Evolutionary conservation across 2,797 vertebrate genomes (phyloP).

Genomic region (Intellagama lesueurii): DNA sequence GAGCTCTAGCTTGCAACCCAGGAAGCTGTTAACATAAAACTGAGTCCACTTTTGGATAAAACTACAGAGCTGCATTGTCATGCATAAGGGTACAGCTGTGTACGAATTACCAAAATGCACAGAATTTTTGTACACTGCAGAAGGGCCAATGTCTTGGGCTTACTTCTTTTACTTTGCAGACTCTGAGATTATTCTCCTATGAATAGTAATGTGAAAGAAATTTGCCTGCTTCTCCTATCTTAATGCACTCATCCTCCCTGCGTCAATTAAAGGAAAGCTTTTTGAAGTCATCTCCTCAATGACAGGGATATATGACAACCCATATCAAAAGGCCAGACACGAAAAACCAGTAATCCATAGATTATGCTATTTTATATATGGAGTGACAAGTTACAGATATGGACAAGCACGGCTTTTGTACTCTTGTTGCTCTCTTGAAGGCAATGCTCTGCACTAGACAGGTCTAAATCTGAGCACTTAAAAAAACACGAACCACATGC

Average conservation of each 20-base stretch:
- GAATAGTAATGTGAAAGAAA: neutral
- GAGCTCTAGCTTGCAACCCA: neutral
- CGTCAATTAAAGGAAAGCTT: constrained; percentile 1
- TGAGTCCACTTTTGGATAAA: neutral
- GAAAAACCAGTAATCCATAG: constrained; percentile 5
- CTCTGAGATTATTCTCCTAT: constrained; percentile 26
- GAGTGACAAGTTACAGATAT: constrained; percentile 27
- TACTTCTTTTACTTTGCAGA: neutral
- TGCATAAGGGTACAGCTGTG: neutral
- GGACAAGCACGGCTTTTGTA: neutral
- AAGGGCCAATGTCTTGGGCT: neutral
- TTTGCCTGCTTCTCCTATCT: neutral
- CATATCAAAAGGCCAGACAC: neutral
- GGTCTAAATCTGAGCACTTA: neutral
- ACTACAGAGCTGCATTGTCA: neutral
- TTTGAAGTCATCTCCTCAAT: constrained; percentile 32
- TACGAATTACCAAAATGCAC: neutral
- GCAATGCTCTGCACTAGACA: neutral
- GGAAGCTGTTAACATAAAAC: neutral
- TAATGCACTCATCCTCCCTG: constrained; percentile 16
- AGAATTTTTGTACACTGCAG: neutral
- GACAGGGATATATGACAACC: neutral
- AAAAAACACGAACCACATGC: neutral
- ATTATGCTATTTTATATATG: constrained; percentile 14
- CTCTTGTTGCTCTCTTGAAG: neutral